Conservation (phyloP, 2,113 vertebrate species). For the Loxodonta africana region DNA sequence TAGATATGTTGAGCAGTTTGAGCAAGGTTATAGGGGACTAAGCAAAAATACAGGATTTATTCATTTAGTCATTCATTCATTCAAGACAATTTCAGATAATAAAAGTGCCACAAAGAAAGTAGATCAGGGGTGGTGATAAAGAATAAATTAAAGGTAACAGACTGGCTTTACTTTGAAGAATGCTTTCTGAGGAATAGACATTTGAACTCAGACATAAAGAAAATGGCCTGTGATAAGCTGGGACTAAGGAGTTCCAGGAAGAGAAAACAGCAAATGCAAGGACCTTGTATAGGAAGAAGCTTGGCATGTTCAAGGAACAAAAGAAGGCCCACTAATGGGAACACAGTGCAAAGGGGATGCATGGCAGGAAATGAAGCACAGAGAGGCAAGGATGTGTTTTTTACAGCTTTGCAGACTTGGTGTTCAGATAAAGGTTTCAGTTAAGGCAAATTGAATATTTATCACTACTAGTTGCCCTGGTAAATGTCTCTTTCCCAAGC, state of each 20-base stretch:
- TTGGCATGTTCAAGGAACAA: not conserved
- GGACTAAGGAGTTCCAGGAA: no score
- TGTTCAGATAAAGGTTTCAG: not conserved
- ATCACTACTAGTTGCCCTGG: not conserved
- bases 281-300: not conserved
- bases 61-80: not conserved
- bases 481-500: not conserved
- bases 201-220: not conserved
- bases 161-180: not conserved
- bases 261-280: no score
- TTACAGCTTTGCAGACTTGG: not conserved
- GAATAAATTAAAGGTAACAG: not conserved
- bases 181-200: not conserved
- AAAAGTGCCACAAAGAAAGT: not conserved
- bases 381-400: no score
- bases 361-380: not conserved
- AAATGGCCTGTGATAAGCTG: not conserved
- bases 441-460: not conserved
- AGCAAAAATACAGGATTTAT: not conserved
- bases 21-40: not conserved
- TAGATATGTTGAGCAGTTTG: not conserved
- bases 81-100: not conserved
- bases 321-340: not conserved
- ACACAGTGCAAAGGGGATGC: not conserved
- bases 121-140: not conserved